phyloP scores from a whole-genome alignment of 2,888 invertebrate genomes.

The Standfussiana lucernea region DNA sequence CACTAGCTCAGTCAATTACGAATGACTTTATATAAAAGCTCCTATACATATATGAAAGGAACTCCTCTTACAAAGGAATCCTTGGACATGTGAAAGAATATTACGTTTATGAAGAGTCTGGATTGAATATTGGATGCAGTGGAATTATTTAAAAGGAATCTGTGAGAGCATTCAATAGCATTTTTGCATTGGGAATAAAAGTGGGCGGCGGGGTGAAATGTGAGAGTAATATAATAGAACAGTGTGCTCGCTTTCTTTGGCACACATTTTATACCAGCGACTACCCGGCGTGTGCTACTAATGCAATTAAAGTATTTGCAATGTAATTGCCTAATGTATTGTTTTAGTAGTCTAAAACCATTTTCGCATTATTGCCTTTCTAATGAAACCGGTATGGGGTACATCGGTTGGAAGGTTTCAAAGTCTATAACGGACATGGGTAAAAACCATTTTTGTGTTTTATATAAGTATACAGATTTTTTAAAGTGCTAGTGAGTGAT shows the following conservation, averaged over 20 bases:
- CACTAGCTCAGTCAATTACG: slow-evolving; percentile 29
- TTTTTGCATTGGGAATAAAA: slow-evolving; percentile 26
- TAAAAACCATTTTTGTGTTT: too few relatives aligned
- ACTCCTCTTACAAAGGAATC: slow-evolving; percentile 43
- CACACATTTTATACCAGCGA: too few relatives aligned
- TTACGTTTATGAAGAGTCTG: slow-evolving; percentile 47
- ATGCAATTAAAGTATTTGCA: too few relatives aligned
- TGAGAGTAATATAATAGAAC: background rate
- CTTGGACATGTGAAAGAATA: slow-evolving; percentile 55
- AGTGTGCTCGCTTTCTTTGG: slow-evolving; percentile 4
- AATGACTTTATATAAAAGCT: slow-evolving; percentile 55
- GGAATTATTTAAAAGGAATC: slow-evolving; percentile 47
- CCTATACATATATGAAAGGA: slow-evolving; percentile 47
- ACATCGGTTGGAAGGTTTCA: too few relatives aligned
- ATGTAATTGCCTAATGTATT: too few relatives aligned
- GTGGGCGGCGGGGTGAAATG: background rate
- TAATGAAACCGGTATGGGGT: too few relatives aligned
- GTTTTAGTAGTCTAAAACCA: too few relatives aligned
- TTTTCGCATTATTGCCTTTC: too few relatives aligned
- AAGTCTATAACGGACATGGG: too few relatives aligned
- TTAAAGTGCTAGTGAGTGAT: background rate
- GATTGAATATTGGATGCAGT: slow-evolving; percentile 56
- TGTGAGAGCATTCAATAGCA: slow-evolving; percentile 38
- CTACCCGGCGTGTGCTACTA: too few relatives aligned
- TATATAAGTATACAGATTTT: too few relatives aligned